Base-by-base conservation (phyloP, 2,113 vertebrate genomes). In the Larimichthys polyactis region DNA sequence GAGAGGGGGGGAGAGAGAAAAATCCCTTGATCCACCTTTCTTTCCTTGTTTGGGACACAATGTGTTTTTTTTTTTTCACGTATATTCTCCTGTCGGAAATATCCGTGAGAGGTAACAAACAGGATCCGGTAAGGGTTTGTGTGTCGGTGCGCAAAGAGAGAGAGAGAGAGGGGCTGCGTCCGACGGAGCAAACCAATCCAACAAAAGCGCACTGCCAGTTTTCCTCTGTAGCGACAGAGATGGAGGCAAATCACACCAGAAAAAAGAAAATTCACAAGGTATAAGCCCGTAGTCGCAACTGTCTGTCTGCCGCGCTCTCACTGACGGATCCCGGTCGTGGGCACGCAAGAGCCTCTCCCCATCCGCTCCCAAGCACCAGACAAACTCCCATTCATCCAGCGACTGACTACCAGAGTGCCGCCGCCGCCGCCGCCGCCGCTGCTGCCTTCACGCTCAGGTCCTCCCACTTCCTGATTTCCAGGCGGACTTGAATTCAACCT, bases 401-500 rank as follows among this genome's bases (percentile, higher is more conserved):
- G 81, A 84, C 90, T 84, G 87, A 22, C 73, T 78, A 87, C 74
- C 78, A 11, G 77, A 67, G 80, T 43, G 71, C 83, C 22, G 90
- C 83, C 68, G 88, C 7, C 36, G 36, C 36, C 36, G 36, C 36
- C 1, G 36, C 81, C 20, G 90, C 81, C 69, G 91, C 87, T 69
- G 90, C 85, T 75, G 89, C 84, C 81, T 82, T 64, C 85, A 74
- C 88, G 81, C 59, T 57, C 85, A 81, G 91, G 73, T 92, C 94
- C 95, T 94, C 95, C 95, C 92, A 95, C 94, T 95, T 95, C 95
- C 94, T 92, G 92, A 91, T 92, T 79, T 92, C 81, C 89, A 91
- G 93, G 81, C 91, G 87, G 87, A 88, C 92, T 90, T 84, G 84
- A 82, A 71, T 83, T 78, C 82, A 85, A 75, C 83, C 84, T 80